These are phyloP conservation scores for Actinostola sp. DNA, from an alignment of 92 coral and sea anemone genomes.

Conservation along the genomic window DNA sequence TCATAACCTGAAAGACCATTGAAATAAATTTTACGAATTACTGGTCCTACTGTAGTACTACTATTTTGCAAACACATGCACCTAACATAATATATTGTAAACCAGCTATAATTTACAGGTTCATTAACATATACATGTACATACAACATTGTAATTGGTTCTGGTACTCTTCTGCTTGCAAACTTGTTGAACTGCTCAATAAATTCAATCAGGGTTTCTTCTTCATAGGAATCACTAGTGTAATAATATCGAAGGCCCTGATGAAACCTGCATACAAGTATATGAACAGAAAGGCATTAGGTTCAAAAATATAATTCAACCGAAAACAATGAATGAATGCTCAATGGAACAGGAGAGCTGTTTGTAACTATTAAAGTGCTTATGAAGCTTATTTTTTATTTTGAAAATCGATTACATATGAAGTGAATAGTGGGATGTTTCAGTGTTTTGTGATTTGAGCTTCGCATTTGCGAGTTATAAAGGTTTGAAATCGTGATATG, in stretches of 20 bases:
- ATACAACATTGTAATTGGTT: conserved; percentile 71
- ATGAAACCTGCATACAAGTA: conserved; percentile 60
- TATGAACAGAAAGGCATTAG: not conserved
- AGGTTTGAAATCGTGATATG: no score
- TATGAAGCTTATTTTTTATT: no score
- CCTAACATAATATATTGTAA: no score
- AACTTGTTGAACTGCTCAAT: conserved; percentile 63
- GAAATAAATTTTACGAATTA: not conserved
- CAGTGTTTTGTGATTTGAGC: not conserved
- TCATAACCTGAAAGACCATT: no score
- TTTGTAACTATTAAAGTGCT: no score
- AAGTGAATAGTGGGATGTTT: not conserved
- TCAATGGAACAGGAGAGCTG: no score
- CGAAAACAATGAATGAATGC: no score
- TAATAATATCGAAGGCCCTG: conserved; percentile 69
- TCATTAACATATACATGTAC: conserved; percentile 14
- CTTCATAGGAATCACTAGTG: conserved; percentile 47
- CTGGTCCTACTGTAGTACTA: not conserved
- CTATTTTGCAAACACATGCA: not conserved
- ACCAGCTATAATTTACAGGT: not conserved
- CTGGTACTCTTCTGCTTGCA: conserved; percentile 59
- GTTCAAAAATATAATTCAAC: no score
- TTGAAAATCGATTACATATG: not conserved
- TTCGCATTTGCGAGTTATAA: no score
- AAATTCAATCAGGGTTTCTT: conserved; percentile 62